These are phyloP conservation scores for Sinella curviseta DNA, from an alignment of 1,140 invertebrate genomes.

Conservation along the genomic window DNA sequence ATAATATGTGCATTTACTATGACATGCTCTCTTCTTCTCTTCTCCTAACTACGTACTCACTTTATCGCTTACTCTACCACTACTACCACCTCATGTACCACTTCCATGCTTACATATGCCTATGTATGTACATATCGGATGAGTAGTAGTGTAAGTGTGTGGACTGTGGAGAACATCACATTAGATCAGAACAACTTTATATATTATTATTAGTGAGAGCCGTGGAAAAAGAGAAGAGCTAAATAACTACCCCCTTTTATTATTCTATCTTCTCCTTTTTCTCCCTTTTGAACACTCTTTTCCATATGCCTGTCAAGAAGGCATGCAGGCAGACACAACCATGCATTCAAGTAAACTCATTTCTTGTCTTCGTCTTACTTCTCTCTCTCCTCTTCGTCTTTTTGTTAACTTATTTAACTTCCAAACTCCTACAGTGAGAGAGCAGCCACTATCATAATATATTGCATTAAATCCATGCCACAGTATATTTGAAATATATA, in stretches of 20 bases:
- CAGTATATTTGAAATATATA: background rate
- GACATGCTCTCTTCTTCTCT: constrained; percentile 19
- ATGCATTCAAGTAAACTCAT: background rate
- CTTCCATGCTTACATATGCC: background rate
- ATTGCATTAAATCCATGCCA: constrained; percentile 1
- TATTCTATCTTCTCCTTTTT: constrained; percentile 14
- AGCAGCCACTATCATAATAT: background rate
- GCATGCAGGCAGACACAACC: background rate
- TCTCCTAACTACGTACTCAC: background rate
- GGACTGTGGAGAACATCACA: background rate
- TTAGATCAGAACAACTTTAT: background rate
- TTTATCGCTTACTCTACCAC: background rate
- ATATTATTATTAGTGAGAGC: constrained; percentile 11
- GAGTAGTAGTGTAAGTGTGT: background rate
- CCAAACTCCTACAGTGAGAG: background rate
- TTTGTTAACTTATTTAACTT: background rate
- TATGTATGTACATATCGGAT: background rate
- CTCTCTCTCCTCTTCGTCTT: background rate
- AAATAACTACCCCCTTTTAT: constrained; percentile 23
- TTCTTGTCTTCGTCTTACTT: background rate
- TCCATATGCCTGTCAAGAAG: constrained; percentile 22
- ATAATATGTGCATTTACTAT: background rate
- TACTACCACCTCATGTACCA: background rate
- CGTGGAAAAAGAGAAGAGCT: background rate
- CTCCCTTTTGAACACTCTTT: constrained; percentile 7